Evolutionary conservation across 1,140 invertebrate genomes (phyloP).

Genomic region (Bombus fervidus): DNA sequence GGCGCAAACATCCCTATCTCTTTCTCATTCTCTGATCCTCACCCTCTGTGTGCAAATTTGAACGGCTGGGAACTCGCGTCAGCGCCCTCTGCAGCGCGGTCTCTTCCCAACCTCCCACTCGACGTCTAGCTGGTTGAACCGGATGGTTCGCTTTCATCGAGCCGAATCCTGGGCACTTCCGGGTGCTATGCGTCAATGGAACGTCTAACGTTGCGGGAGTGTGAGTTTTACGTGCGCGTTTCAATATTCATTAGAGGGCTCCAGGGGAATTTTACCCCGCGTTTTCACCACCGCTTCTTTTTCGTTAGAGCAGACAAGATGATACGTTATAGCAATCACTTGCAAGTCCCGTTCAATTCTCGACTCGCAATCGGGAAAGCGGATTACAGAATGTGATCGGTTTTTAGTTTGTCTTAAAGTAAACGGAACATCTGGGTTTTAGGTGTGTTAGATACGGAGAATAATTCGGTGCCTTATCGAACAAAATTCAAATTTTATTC

Average conservation of each 20-base stretch:
- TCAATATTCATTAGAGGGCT: slow-evolving; percentile 33
- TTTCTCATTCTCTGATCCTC: slow-evolving; percentile 36
- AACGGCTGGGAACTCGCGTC: slow-evolving; percentile 60
- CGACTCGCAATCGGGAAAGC: neutral
- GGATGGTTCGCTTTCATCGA: slow-evolving; percentile 45
- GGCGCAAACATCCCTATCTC: slow-evolving; percentile 48
- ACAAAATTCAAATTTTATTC: neutral
- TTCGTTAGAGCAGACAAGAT: too few relatives aligned
- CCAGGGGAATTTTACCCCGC: neutral
- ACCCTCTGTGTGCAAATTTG: slow-evolving; percentile 72
- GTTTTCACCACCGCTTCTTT: neutral
- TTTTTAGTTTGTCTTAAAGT: neutral
- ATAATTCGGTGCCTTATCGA: neutral
- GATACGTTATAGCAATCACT: neutral
- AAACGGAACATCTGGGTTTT: neutral
- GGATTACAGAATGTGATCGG: neutral
- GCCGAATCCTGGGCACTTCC: slow-evolving; percentile 43
- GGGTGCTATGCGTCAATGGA: slow-evolving; percentile 32
- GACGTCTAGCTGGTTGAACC: slow-evolving; percentile 18
- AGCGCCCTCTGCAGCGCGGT: slow-evolving; percentile 28
- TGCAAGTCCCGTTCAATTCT: neutral
- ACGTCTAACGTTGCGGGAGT: slow-evolving; percentile 37
- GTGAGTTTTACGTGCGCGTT: slow-evolving; percentile 23
- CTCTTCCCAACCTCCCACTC: neutral
- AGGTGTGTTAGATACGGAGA: too few relatives aligned